phyloP scores from a whole-genome alignment of 2,113 vertebrate genomes.

The Pungitius pungitius region DNA sequence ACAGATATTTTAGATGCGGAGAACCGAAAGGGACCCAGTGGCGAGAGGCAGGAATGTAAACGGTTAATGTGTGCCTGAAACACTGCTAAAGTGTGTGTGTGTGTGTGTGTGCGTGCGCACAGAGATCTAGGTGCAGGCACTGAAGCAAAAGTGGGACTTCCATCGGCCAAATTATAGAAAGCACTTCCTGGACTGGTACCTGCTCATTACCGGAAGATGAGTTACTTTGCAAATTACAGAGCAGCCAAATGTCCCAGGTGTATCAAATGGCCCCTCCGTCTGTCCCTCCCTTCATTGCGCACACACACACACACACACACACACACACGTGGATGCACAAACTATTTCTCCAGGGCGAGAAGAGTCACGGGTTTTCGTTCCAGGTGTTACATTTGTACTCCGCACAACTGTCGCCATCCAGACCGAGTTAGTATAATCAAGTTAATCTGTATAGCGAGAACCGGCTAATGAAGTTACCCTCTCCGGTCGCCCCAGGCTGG shows the following conservation, averaged over 20 bases:
- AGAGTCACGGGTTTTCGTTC: slow-evolving; percentile 17
- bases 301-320: slow-evolving; percentile 24
- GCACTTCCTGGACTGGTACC: slow-evolving; percentile 40
- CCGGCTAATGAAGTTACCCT: slow-evolving; percentile 76
- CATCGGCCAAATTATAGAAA: slow-evolving; percentile 54
- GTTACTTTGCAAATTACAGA: slow-evolving; percentile 71
- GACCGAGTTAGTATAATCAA: slow-evolving; percentile 74
- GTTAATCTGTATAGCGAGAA: slow-evolving; percentile 71
- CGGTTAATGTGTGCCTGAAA: not conserved
- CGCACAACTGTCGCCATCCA: slow-evolving; percentile 42
- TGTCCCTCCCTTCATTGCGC: slow-evolving; percentile 9
- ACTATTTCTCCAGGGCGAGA: not conserved
- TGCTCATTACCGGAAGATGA: slow-evolving; percentile 71
- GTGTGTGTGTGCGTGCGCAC: slow-evolving; percentile 5
- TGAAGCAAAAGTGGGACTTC: slow-evolving; percentile 42
- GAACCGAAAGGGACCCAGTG: not conserved
- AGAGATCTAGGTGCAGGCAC: too few species aligned
- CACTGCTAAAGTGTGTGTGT: not conserved
- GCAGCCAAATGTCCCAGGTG: slow-evolving; percentile 65
- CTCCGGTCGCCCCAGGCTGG: slow-evolving; percentile 54
- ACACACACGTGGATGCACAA: not conserved
- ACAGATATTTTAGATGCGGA: not conserved
- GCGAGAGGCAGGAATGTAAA: not conserved
- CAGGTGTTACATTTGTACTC: slow-evolving; percentile 58
- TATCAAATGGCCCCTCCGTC: slow-evolving; percentile 33